These are phyloP conservation scores for Pangasianodon gigas DNA, from an alignment of 2,113 vertebrate genomes.

Conservation along the genomic window DNA sequence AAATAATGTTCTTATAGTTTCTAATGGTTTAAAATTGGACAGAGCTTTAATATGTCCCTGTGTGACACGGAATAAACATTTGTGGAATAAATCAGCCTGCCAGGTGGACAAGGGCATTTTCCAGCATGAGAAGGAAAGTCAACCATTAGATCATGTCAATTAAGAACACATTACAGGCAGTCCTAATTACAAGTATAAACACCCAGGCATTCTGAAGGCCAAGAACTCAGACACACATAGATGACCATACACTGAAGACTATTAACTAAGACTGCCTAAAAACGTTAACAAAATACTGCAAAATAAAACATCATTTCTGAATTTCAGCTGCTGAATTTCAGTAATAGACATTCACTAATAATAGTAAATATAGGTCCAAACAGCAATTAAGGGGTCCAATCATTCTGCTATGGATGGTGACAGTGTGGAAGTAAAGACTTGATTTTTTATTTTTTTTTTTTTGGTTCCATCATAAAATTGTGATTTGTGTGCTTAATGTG, in stretches of 20 bases:
- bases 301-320: neutral
- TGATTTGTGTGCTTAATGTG: neutral
- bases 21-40: neutral
- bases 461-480: neutral
- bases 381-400: neutral
- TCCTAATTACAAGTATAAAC: slow-evolving; percentile 11
- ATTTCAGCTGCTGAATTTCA: neutral
- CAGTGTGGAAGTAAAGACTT: neutral
- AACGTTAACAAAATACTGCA: neutral
- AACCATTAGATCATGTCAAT: slow-evolving; percentile 6
- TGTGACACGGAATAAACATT: slow-evolving; percentile 7
- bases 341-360: neutral
- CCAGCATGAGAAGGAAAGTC: neutral
- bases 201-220: neutral
- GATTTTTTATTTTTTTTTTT: neutral
- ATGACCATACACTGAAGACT: neutral
- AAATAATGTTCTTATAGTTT: neutral
- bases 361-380: neutral
- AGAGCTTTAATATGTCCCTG: neutral
- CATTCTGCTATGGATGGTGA: neutral
- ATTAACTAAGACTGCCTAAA: neutral
- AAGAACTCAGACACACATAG: neutral
- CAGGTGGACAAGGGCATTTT: neutral
- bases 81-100: neutral
- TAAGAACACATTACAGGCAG: slow-evolving; percentile 7